Evolutionary conservation across 1,140 invertebrate genomes (phyloP).

Genomic region (Bombus confusus): DNA sequence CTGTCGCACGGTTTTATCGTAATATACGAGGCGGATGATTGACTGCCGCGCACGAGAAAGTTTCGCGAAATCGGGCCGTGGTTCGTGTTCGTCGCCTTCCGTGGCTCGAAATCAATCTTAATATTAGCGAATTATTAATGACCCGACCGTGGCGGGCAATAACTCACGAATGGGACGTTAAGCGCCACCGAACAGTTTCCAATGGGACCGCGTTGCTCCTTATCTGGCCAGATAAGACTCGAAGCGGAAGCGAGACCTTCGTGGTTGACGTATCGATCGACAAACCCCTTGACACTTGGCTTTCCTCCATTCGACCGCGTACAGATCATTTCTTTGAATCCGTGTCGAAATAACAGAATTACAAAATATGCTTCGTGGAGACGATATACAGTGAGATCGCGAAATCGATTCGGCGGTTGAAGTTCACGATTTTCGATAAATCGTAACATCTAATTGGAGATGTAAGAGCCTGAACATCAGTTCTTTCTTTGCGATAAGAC

Average conservation of each 20-base stretch:
- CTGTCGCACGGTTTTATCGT: background rate
- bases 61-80: constrained; percentile 49
- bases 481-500: no score
- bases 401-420: background rate
- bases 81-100: constrained; percentile 36
- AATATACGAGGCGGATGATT: constrained; percentile 23
- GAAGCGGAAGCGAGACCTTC: background rate
- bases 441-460: background rate
- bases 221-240: constrained; percentile 63
- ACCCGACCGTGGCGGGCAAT: constrained; percentile 53
- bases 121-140: constrained; percentile 66
- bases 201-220: constrained; percentile 60
- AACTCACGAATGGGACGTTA: constrained; percentile 64
- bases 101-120: constrained; percentile 65
- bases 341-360: background rate
- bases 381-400: background rate
- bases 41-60: constrained; percentile 49
- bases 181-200: constrained; percentile 62
- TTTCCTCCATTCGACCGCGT: background rate
- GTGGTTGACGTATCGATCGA: constrained; percentile 24
- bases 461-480: background rate
- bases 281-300: background rate
- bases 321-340: background rate
- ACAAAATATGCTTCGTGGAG: no score
- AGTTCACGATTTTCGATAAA: background rate